Base-by-base conservation (phyloP, 2,888 invertebrate genomes). In the Biston betularia region DNA sequence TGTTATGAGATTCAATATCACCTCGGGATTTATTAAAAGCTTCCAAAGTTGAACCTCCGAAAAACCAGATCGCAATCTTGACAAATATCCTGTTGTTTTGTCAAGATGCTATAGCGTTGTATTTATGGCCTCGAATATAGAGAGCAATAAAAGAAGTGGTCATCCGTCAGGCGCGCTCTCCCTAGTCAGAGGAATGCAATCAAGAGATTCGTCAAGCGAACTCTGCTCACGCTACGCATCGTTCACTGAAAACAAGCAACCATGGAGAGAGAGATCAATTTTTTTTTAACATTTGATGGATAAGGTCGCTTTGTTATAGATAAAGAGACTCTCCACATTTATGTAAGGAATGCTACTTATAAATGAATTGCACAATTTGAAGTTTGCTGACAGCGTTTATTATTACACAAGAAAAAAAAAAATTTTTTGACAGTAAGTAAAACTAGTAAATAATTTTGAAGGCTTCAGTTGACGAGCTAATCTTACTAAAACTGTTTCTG, bases 111-210 rank as follows among this genome's bases (percentile, higher is more conserved):
- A 82, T 81, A 77, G 81, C 76, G 73, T 75, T 81, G 81, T 86
- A 85, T 86, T 85, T 85, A 85, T 84, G 73, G 80, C 75, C 70
- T 71, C 74, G 75, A 76, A 77, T 79, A 71, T 78, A 80, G 78
- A 69, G 74, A 75, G 84, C 82, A 86, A 87, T 87, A 85, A 85
- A 85, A 85, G 82, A 81, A 85, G 85, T 85, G 87, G 86, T 84
- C 87, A 89, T 89, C 83, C 77, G 84, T 89, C 87, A 88, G 82
- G 73, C 81, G 81, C 75, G 84, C 82, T 82, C 81, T 77, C 77
- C 77, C 77, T 77, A 84, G 88, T 86, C 86, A 77, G 79, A 80
- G 82, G 85, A 88, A 89, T 88, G 88, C 88, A 89, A 89, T 89
- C 88, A 90, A 88, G 87, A 83, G 84, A 89, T 89, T 85, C 83